Percentiles rank a stretch among this genome's conserved stretches.
Evolutionary conservation across 2,113 vertebrate species (phyloP).

Genomic region (Dicentrarchus labrax): DNA sequence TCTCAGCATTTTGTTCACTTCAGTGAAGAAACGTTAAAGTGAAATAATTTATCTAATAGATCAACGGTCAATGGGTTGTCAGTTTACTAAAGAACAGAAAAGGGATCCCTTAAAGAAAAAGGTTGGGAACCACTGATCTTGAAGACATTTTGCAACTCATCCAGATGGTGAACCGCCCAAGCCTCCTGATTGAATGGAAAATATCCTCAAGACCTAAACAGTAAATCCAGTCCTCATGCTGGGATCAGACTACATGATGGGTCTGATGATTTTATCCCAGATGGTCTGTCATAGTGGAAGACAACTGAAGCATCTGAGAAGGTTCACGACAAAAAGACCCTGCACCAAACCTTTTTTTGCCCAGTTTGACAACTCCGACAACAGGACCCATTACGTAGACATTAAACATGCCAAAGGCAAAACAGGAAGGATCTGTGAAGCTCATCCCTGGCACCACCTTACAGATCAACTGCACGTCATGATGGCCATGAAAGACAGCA

Average conservation of each 20-base stretch:
- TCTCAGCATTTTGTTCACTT: too few relatives aligned
- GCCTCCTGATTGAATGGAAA: conserved; percentile 6
- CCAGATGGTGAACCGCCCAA: background rate
- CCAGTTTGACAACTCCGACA: background rate
- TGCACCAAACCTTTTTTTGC: background rate
- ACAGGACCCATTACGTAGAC: too few relatives aligned
- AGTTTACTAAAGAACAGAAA: too few relatives aligned
- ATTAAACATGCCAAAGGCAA: background rate
- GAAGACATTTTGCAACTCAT: conserved; percentile 1
- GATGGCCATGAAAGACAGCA: background rate
- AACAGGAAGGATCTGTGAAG: background rate
- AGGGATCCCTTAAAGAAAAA: too few relatives aligned
- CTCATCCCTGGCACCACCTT: background rate
- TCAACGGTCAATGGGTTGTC: too few relatives aligned
- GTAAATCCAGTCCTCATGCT: background rate
- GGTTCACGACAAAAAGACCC: background rate
- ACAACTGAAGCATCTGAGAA: background rate
- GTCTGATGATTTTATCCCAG: background rate
- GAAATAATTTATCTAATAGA: too few relatives aligned
- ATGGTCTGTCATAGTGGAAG: background rate
- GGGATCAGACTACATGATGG: conserved; percentile 9
- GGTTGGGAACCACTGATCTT: too few relatives aligned
- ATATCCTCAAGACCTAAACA: background rate
- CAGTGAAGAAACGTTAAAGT: too few relatives aligned
- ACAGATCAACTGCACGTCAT: background rate